A percentile compares a stretch with the other conserved stretches of the same genome.
phyloP scores from a whole-genome alignment of 1,140 invertebrate species.

The Olivierus martensii region DNA sequence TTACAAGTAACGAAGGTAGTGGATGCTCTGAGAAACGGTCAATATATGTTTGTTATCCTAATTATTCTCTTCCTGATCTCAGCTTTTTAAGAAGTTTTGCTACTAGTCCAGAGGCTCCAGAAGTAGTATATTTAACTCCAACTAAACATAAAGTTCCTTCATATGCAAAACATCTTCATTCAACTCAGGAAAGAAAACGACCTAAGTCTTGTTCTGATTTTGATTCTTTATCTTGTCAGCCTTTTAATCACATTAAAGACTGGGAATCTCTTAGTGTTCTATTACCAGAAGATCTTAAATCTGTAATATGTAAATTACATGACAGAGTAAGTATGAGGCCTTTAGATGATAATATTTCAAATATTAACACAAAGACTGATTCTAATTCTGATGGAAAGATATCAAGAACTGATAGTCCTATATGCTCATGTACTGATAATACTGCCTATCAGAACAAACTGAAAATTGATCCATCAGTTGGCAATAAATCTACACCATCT shows the following conservation, averaged over 20 bases:
- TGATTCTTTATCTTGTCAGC: slow-evolving; percentile 57
- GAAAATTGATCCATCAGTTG: too few species aligned
- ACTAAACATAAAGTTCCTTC: slow-evolving; percentile 12
- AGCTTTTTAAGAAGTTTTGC: slow-evolving; percentile 49
- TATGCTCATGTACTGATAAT: too few species aligned
- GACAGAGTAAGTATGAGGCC: too few species aligned
- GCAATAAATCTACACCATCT: too few species aligned
- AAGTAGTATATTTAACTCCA: slow-evolving; percentile 7
- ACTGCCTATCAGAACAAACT: too few species aligned
- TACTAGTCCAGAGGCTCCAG: slow-evolving; percentile 7
- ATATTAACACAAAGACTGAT: too few species aligned
- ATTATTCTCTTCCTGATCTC: slow-evolving; percentile 76
- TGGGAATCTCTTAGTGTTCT: slow-evolving; percentile 82
- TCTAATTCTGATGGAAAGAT: too few species aligned
- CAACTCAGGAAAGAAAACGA: slow-evolving; percentile 25
- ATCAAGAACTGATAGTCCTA: too few species aligned
- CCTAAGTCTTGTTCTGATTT: slow-evolving; percentile 74
- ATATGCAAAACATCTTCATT: slow-evolving; percentile 4
- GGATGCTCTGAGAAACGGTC: slow-evolving; percentile 30
- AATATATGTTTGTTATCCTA: slow-evolving; percentile 80
- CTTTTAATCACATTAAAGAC: slow-evolving; percentile 64
- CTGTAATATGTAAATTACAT: too few species aligned
- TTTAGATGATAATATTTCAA: too few species aligned
- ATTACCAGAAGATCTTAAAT: slow-evolving; percentile 56
- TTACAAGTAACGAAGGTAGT: background rate